Evolutionary conservation across 2,113 vertebrate species (phyloP), one percentile per base, ranked within the genome.

Genomic region (Campylorhamphus procurvoides): DNA sequence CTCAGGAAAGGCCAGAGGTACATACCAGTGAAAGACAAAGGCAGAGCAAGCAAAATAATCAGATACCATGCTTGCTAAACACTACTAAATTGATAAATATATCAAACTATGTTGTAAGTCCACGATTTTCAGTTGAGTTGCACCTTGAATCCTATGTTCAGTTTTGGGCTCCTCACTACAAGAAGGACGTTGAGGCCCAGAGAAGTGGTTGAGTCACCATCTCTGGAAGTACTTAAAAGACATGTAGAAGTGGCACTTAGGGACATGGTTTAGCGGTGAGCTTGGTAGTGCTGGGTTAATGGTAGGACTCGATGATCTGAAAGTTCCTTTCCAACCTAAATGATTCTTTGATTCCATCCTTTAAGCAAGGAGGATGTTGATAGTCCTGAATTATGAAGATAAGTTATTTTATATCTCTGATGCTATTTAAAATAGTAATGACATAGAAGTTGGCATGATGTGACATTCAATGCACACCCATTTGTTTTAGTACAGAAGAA

Each of bases 41-140:
- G 16, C 31, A 77, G n/a, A 82, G 10, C 17, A 75, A 76, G n/a
- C 59, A 67, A 64, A 89, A n/a, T 77, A 89, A 94, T 96, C 60
- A 91, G 55, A 77, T 60, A 83, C 23, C 31, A 29, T 78, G 69
- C 73, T 95, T 96, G 66, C 60, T 95, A 91, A 89, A 85, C 64
- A 84, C 64, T 84, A n/a, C 27, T 72, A 78, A 93, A 81, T 80
- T 92, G 24, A 95, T 86, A 92, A 93, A 76, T 67, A 87, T 42
- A n/a, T 78, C 71, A 88, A 83, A 76, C 53, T 3, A 1, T 62
- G 17, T 23, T 64, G 12, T 39, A 73, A 73, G 12, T 60, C 7
- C 31, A 49, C 14, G 5, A 9, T 84, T 80, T 83, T 88, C 37
- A 29, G 2, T 10, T 42, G 28, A 75, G 22, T 23, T 82, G 40